Base-by-base conservation (phyloP, 1,140 invertebrate genomes). In the Drosophila tristis region DNA sequence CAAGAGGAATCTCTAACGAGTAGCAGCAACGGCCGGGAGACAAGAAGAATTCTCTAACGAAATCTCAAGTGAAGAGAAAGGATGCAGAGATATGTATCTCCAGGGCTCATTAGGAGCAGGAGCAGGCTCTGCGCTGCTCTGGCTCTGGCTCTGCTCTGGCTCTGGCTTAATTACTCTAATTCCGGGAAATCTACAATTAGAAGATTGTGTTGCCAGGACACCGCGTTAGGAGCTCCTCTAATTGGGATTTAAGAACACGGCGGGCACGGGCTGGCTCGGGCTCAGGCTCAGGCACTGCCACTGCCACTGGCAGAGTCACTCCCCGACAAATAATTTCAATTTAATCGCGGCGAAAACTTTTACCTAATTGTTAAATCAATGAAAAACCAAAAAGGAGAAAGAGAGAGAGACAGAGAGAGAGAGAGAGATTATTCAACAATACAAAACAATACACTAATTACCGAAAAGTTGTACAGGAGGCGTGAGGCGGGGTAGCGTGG, bases 281-380 rank as follows among this genome's bases (percentile, higher is more conserved):
- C 16, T 16, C 16, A 16, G 16, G 16, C 16, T 16, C 16, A 16
- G 16, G 0, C 16, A 16, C 1, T n/a, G n/a, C n/a, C n/a, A 6
- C 26, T 29, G 73, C 45, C 15, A 45, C 45, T 20, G 20, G 20
- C 20, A 20, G 20, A 20, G 20, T 20, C 20, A 20, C 20, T 51
- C 43, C 9, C 13, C 16, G 11, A 39, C 2, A 58, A 70, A 70
- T 70, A 70, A 70, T 70, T 70, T 70, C 64, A 31, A 70, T 70
- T 70, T 70, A 70, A 70, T 70, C 67, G 67, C 35, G 15, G 25
- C 65, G 67, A 54, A 56, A 56, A 70, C 39, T 55, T 60, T 57
- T 25, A 66, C 60, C 74, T 82, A 87, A 86, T 87, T 87, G 75
- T 73, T 78, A 87, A 86, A 87, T 86, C 84, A 86, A 87, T 87